phyloP scores from a whole-genome alignment of 2,113 vertebrate genomes.

The Pachypanchax playfairii region DNA sequence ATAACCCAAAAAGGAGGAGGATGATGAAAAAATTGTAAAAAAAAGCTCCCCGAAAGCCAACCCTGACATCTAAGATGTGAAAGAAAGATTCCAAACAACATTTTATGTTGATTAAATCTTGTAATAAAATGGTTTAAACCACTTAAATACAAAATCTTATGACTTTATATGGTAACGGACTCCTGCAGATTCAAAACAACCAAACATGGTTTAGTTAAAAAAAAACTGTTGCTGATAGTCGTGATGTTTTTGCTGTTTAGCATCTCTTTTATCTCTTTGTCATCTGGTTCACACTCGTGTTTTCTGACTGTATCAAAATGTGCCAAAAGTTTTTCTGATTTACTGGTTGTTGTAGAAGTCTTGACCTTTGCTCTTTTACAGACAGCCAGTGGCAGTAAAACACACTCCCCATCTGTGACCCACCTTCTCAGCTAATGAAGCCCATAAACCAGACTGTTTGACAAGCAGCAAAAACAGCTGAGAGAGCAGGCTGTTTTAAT shows the following conservation, averaged over 20 bases:
- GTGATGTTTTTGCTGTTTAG: background rate
- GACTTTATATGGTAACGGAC: constrained; percentile 13
- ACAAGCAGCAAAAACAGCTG: constrained; percentile 78
- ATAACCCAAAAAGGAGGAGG: no score
- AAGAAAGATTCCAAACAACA: no score
- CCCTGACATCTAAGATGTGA: no score
- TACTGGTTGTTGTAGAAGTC: constrained; percentile 70
- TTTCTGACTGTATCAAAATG: constrained; percentile 33
- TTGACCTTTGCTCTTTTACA: constrained; percentile 77
- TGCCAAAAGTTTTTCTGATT: constrained; percentile 59
- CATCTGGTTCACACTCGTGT: constrained; percentile 25
- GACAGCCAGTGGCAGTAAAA: constrained; percentile 84
- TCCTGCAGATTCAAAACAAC: constrained; percentile 7
- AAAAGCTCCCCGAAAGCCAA: no score
- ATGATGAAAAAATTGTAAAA: no score
- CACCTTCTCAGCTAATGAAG: constrained; percentile 74
- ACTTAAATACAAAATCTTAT: no score
- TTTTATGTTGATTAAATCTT: no score
- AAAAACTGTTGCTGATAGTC: constrained; percentile 1
- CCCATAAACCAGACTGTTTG: constrained; percentile 78
- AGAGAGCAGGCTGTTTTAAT: constrained; percentile 73
- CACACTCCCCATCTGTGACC: constrained; percentile 76
- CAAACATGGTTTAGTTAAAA: constrained; percentile 15
- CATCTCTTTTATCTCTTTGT: background rate
- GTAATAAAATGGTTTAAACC: no score